Evolutionary conservation across 2,888 invertebrate genomes (phyloP).

Genomic region (Ophion slaviceki): DNA sequence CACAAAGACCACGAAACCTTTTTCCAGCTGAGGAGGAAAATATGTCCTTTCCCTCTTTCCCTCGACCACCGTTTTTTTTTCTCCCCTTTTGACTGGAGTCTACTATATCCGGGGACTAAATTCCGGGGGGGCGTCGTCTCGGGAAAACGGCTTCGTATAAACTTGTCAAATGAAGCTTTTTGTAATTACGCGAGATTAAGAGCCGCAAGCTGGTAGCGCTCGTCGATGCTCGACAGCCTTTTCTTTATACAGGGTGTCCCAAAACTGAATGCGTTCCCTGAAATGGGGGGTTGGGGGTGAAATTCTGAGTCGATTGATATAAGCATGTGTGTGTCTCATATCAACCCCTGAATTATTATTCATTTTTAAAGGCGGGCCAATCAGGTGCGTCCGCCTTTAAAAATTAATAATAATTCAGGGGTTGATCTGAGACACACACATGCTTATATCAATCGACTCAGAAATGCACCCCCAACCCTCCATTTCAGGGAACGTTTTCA

Average conservation of each 20-base stretch:
- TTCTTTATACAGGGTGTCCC: not conserved
- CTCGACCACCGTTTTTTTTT: not conserved
- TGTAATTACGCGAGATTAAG: conserved; percentile 55
- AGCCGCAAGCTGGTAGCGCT: conserved; percentile 14
- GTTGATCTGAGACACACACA: too few relatives aligned
- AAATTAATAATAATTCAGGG: too few relatives aligned
- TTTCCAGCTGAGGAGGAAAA: conserved; percentile 13
- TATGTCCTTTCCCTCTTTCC: not conserved
- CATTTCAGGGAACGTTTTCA: too few relatives aligned
- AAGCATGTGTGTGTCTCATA: too few relatives aligned
- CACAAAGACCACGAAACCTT: conserved; percentile 30
- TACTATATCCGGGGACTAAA: not conserved
- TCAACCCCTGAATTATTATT: too few relatives aligned
- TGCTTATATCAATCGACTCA: too few relatives aligned
- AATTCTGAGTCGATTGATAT: too few relatives aligned
- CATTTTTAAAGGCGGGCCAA: too few relatives aligned
- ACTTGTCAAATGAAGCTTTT: conserved; percentile 47
- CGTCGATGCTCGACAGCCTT: conserved; percentile 33
- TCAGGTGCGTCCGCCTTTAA: too few relatives aligned
- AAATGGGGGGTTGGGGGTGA: too few relatives aligned
- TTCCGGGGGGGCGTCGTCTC: conserved; percentile 11
- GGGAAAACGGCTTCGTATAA: not conserved
- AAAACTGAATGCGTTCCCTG: too few relatives aligned
- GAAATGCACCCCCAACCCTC: too few relatives aligned
- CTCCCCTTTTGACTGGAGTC: not conserved